Base-by-base conservation (phyloP, 2,797 vertebrate genomes). In the Gymnoscopelus microlampas region DNA sequence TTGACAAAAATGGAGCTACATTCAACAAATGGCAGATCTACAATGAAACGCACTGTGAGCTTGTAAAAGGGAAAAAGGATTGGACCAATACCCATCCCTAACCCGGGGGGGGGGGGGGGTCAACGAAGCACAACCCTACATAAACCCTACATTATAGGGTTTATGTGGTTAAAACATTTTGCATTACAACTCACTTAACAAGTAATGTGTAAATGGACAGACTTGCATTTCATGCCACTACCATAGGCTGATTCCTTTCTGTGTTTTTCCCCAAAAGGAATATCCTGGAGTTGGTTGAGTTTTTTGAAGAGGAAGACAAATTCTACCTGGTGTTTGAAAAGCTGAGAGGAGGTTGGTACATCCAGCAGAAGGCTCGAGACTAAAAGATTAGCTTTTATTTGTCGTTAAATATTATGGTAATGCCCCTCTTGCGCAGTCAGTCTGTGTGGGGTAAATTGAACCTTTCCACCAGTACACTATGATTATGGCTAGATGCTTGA, bases 241-340 rank as follows among this genome's bases (percentile, higher is more conserved):
- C 39, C 39, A 9, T 44, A 44, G 39, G 39, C 39, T 44, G 9
- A 44, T 13, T 7, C 23, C 12, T 6, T 50, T 50, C 3, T 63
- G 35, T 61, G 59, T 61, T 69, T 60, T 60, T 62, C 61, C 56
- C 64, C n/a, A 82, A 26, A 68, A 99, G 98, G 79, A 99, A 99
- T 1, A 97, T 99, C 76, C 92, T 99, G 72, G 97, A 99, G 81
- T 92, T 99, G 85, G 97, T 99, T 0, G 98, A 99, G 87, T 99
- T 99, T 89, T 99, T 99, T 7, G 98, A 99, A 83, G 98, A 98
- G 80, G 98, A 99, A 78, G 98, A 98, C 57, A 96, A 97, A 74
- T 99, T 99, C 91, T 98, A 98, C 90, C 91, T 99, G 88, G 97
- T 99, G 85, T 98, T 99, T 86, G 97, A 99, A 82, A 99, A 98